Conservation (phyloP, 1,140 invertebrate species). For the Drosophila azteca region DNA sequence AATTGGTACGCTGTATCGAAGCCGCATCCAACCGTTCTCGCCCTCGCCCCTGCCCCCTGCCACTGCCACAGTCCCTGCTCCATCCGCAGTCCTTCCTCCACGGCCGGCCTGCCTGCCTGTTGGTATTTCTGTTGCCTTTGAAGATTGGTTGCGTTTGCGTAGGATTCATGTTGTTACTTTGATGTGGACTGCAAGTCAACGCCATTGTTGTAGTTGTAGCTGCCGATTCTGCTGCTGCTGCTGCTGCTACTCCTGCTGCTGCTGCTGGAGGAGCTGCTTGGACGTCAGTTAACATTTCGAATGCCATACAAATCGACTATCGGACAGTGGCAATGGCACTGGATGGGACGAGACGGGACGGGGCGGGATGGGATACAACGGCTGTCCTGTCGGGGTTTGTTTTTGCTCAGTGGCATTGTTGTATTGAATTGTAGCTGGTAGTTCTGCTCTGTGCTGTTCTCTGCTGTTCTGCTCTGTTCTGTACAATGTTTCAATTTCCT, state of each 20-base stretch:
- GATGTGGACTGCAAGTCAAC: slow-evolving; percentile 67
- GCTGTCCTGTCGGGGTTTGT: slow-evolving; percentile 32
- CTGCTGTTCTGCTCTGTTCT: slow-evolving; percentile 54
- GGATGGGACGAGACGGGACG: slow-evolving; percentile 43
- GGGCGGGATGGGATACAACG: slow-evolving; percentile 47
- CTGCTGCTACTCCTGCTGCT: slow-evolving; percentile 25
- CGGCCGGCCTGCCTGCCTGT: slow-evolving; percentile 1
- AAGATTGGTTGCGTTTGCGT: slow-evolving; percentile 75
- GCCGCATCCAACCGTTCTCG: slow-evolving; percentile 4
- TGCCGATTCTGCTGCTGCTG: slow-evolving; percentile 21
- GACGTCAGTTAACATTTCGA: slow-evolving; percentile 73
- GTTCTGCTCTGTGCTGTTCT: slow-evolving; percentile 58
- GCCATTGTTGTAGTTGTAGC: slow-evolving; percentile 57
- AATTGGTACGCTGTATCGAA: slow-evolving; percentile 69
- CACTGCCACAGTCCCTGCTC: not conserved
- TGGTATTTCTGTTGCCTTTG: slow-evolving; percentile 54
- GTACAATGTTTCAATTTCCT: slow-evolving; percentile 70
- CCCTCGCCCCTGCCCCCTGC: not conserved
- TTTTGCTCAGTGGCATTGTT: slow-evolving; percentile 57
- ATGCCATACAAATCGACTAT: slow-evolving; percentile 76
- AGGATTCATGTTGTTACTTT: slow-evolving; percentile 75
- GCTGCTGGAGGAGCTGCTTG: slow-evolving; percentile 56
- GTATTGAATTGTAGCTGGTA: slow-evolving; percentile 65
- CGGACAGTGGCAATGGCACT: slow-evolving; percentile 58
- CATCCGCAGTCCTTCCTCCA: not conserved